phyloP scores from a whole-genome alignment of 2,888 invertebrate species.

The Tigriopus californicus region DNA sequence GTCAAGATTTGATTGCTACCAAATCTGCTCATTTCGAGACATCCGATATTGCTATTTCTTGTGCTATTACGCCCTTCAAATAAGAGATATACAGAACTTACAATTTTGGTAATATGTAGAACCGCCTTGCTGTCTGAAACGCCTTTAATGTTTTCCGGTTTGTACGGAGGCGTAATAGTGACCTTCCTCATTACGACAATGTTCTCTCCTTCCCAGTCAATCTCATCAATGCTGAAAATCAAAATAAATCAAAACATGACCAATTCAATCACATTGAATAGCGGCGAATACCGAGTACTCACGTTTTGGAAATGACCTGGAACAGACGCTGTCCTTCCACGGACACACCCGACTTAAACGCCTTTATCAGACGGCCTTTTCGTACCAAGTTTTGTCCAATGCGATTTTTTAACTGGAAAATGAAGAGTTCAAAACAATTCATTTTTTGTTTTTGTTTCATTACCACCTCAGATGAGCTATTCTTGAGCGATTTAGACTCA shows the following conservation, averaged over 20 bases:
- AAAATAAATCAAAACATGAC: background rate
- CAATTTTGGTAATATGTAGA: background rate
- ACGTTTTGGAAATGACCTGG: conserved; percentile 3
- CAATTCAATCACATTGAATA: no score
- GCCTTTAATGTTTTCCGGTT: conserved; percentile 2
- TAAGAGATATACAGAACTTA: background rate
- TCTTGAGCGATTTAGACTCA: no score
- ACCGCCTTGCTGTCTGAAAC: background rate
- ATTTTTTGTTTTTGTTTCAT: no score
- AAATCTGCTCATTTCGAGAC: no score
- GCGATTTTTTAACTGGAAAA: background rate
- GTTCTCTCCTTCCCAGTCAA: conserved; percentile 5
- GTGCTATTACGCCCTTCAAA: no score
- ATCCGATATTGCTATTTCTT: no score
- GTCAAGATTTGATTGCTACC: no score
- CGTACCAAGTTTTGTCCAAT: background rate
- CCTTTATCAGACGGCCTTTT: background rate
- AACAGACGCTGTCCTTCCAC: background rate
- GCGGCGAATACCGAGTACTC: no score
- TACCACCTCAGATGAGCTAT: no score
- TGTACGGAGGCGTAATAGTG: conserved; percentile 3
- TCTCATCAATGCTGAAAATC: conserved; percentile 1
- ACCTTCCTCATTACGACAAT: background rate
- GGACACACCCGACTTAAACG: background rate
- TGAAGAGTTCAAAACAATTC: no score